A percentile compares a stretch with the other conserved stretches of the same genome.
phyloP scores from a whole-genome alignment of 2,113 vertebrate species.

The Seriola quinqueradiata region DNA sequence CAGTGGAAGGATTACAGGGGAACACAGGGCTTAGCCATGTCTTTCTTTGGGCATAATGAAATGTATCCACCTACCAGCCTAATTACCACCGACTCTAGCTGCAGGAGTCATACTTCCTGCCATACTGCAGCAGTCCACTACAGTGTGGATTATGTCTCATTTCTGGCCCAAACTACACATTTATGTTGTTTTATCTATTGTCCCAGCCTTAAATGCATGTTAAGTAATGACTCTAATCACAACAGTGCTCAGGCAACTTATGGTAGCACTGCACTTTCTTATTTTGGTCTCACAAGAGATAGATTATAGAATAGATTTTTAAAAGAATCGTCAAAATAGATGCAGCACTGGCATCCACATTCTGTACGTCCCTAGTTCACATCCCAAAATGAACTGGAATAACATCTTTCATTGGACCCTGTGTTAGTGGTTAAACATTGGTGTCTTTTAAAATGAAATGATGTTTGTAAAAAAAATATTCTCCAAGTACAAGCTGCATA shows the following conservation, averaged over 20 bases:
- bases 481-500: too few relatives aligned
- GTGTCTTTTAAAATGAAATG: too few relatives aligned
- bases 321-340: neutral
- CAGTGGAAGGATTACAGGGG: slow-evolving; percentile 64
- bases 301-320: neutral
- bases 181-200: neutral
- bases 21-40: slow-evolving; percentile 56
- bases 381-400: too few relatives aligned
- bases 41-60: slow-evolving; percentile 65
- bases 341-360: neutral
- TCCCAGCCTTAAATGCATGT: neutral
- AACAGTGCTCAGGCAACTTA: neutral
- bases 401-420: too few relatives aligned
- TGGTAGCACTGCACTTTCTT: neutral
- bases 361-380: too few relatives aligned
- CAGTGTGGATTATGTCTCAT: neutral
- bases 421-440: too few relatives aligned
- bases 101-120: slow-evolving; percentile 34
- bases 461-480: too few relatives aligned
- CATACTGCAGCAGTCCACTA: slow-evolving; percentile 12
- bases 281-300: neutral
- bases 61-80: slow-evolving; percentile 64
- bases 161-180: slow-evolving; percentile 1
- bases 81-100: slow-evolving; percentile 59
- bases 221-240: neutral